A percentile compares a stretch with the other conserved stretches of the same genome.
phyloP scores from a whole-genome alignment of 2,797 vertebrate genomes.

The Nasua narica region DNA sequence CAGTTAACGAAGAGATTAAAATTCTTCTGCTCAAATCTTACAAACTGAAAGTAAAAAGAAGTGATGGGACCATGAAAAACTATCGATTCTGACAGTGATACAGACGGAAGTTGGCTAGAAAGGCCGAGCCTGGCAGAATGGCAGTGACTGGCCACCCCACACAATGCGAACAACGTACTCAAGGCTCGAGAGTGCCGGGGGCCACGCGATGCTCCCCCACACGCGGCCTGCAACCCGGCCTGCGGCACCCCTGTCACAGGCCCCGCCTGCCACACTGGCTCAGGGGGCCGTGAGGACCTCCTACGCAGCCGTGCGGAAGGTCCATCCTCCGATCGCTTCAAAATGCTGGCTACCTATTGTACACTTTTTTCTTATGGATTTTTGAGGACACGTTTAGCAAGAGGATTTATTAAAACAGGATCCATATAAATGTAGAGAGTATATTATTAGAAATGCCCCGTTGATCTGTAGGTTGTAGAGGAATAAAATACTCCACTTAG shows the following conservation, averaged over 20 bases:
- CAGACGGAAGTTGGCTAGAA: background rate
- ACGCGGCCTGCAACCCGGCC: background rate
- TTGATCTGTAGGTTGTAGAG: background rate
- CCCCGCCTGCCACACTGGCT: fast-evolving
- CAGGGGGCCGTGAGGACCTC: background rate
- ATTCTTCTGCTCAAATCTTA: background rate
- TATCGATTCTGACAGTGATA: background rate
- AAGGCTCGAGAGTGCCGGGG: background rate
- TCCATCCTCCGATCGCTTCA: background rate
- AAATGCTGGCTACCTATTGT: background rate
- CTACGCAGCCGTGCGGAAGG: background rate
- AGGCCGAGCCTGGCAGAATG: background rate
- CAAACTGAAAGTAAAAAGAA: background rate
- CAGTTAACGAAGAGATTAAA: background rate
- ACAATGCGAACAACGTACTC: background rate
- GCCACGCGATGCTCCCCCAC: fast-evolving
- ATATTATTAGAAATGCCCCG: background rate
- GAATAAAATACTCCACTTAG: background rate
- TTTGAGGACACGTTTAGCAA: background rate
- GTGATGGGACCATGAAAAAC: background rate
- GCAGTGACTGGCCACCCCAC: background rate
- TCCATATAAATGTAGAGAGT: background rate
- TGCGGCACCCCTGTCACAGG: no score
- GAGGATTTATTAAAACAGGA: background rate
- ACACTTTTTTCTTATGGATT: background rate